Conservation (phyloP, 2,113 vertebrate genomes). For the Cephalophus harveyi region DNA sequence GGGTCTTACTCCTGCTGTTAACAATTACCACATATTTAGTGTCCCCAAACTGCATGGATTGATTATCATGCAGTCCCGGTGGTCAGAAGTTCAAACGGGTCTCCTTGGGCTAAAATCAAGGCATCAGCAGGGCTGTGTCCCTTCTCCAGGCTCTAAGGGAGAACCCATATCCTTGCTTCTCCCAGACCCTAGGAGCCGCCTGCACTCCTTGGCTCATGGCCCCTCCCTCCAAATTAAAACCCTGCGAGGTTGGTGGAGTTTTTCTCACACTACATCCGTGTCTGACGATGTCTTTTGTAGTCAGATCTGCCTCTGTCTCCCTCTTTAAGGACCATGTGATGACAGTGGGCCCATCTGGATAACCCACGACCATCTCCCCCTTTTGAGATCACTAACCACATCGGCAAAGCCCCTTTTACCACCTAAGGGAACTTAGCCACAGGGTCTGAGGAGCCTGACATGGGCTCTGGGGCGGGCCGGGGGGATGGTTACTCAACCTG, state of each 20-base stretch:
- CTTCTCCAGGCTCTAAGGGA: not conserved
- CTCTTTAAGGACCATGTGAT: not conserved
- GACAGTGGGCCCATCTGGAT: not conserved
- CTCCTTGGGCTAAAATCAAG: not conserved
- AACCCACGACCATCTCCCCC: not conserved
- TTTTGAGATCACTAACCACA: not conserved
- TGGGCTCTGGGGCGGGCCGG: accelerated
- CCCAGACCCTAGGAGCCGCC: not conserved
- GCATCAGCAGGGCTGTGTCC: not conserved
- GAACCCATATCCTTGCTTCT: not conserved
- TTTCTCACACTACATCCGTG: not conserved
- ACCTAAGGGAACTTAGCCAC: not conserved
- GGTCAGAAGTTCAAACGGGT: not conserved
- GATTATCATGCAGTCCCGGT: not conserved
- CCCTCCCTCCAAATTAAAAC: not conserved
- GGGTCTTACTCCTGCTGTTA: not conserved
- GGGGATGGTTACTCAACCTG: not conserved
- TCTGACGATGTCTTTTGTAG: accelerated
- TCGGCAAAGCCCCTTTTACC: not conserved
- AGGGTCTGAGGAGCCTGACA: not conserved
- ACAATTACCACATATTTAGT: not conserved
- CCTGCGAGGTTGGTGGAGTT: not conserved
- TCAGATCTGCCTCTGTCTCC: not conserved
- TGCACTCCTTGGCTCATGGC: not conserved
- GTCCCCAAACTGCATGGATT: not conserved